Percentiles rank a stretch among this genome's conserved stretches.
phyloP scores from a whole-genome alignment of 2,113 vertebrate species.

The Tonatia bakeri region DNA sequence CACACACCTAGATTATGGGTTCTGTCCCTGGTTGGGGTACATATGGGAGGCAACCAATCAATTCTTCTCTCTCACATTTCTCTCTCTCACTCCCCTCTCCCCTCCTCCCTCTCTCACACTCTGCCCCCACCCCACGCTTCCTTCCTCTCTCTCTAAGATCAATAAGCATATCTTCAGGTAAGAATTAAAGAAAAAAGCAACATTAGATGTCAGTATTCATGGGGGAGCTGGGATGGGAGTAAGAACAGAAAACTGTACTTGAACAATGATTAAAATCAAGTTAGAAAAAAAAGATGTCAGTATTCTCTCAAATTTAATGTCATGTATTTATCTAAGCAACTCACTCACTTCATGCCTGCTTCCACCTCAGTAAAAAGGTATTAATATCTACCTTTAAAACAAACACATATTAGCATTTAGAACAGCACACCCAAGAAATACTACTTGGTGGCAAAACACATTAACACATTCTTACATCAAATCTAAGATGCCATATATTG shows the following conservation, averaged over 20 bases:
- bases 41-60: no score
- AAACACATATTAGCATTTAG: not conserved
- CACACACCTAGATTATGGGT: no score
- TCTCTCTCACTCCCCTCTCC: no score
- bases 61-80: no score
- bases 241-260: no score
- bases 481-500: not conserved
- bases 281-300: not conserved
- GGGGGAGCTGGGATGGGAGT: no score
- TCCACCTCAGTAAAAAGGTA: not conserved
- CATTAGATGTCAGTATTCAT: not conserved
- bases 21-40: no score
- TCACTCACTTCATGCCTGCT: not conserved
- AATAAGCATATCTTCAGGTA: no score
- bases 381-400: constrained; percentile 9
- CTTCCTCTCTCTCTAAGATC: no score
- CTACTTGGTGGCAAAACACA: not conserved
- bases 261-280: no score
- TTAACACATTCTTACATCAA: not conserved
- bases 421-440: constrained; percentile 19
- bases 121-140: no score
- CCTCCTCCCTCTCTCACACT: no score
- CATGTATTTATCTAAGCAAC: not conserved
- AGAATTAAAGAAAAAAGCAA: not conserved
- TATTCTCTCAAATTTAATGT: not conserved